Base-by-base conservation (phyloP, 1,140 invertebrate species). In the Drosophila sulfurigaster region DNA sequence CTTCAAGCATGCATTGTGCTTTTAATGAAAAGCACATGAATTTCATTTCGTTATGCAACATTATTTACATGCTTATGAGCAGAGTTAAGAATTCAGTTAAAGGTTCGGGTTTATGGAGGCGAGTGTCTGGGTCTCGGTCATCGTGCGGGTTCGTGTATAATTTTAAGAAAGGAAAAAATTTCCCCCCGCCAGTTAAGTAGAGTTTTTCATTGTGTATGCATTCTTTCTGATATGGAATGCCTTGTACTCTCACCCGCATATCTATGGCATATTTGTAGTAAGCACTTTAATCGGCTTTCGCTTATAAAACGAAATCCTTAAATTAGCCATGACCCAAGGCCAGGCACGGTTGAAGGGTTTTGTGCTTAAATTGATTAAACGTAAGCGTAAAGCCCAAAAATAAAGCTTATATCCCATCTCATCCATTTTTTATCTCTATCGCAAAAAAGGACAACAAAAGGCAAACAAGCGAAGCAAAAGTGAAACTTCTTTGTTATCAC, bases 11-110 rank as follows among this genome's bases (percentile, higher is more conserved):
- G 41, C 41, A 43, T 43, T 43, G 41, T 13, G n/a, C 4, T 43
- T 13, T 69, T 45, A 73, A 68, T 67, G 64, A 54, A 25, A 76
- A 72, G 38, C 69, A 60, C 32, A 65, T 60, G 43, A 72, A 52
- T 59, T 72, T 25, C 38, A 58, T 60, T 72, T 72, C 30, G 48
- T 56, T 51, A 35, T 16, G 35, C 48, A 64, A 41, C 8, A 10
- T 52, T 52, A 64, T 64, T 62, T 13, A 35, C 10, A 32, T 49
- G 30, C 57, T 10, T 60, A 30, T 11, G 20, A 1, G 10, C 1
- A 11, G 20, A 49, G 16, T 25, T 3, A 25, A 28, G 20, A 28
- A n/a, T 25, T 3, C n/a, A 28, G 16, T 10, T 28, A 8, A 15
- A 16, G 25, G 35, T 38, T 38, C 10, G 35, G 10, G 35, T 13